Base-by-base conservation (phyloP, 2,888 invertebrate genomes). In the Mamestra brassicae region DNA sequence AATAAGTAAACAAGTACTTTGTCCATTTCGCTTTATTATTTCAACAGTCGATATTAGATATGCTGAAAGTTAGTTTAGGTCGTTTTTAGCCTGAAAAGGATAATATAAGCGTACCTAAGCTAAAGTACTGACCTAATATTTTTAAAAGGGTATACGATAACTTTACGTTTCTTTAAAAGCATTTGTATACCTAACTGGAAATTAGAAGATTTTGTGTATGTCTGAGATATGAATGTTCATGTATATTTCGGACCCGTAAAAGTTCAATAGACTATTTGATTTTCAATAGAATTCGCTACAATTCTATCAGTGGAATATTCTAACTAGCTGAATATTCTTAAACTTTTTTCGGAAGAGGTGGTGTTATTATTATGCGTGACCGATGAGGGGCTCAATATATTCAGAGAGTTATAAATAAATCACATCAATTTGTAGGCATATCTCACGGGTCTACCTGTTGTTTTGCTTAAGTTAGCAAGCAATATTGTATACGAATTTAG, bases 401-500 rank as follows among this genome's bases (percentile, higher is more conserved):
- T 45, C 55, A 55, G n/a, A 52, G 50, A 38, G 47, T 60, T 36
- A 65, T 15, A 36, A 42, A 52, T 45, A 58, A 58, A 52, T 66
- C 45, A 36, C 17, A 70, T 55, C 7, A 55, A 70, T 52, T 55
- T 70, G 50, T 17, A 55, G 3, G 15, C 26, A 38, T 34, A 45
- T 77, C 63, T 61, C 15, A 61, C n/a, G 34, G 73, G 11, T 62
- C 50, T 64, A 36, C 57, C 45, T 47, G 42, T 52, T 66, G 45
- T 82, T 78, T 74, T 65, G 58, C 61, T 50, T 61, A 55, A 52
- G 68, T 69, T 17, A 58, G 68, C 74, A 58, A 69, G 63, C 7
- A 13, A 78, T 66, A 78, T 81, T 78, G 82, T 60, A 69, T 71
- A 66, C 13, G 71, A 74, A 83, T 81, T 81, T 75, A 71, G 58